Evolutionary conservation across 2,113 vertebrate genomes (phyloP), one percentile per base, ranked within the genome.

Genomic region (Carassius gibelio): DNA sequence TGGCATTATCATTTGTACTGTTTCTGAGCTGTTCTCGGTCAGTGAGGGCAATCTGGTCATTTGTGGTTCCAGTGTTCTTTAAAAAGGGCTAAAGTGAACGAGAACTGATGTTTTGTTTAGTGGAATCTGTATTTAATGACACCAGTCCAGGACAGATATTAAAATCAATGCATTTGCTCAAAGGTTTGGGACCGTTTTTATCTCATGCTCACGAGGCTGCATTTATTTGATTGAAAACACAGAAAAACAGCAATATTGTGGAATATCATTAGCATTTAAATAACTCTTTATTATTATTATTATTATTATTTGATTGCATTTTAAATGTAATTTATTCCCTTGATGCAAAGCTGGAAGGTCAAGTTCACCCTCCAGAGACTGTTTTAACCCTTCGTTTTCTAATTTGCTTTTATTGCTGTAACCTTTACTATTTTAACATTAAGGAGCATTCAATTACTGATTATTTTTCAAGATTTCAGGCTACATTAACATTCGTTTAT

Each of bases 1-100:
- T 91, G 93, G 91, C 94, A 93, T 5, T 9, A 77, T 87, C 90
- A 92, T 93, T 90, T 80, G 90, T 92, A 91, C 85, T 89, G 71
- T 88, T 93, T 88, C 85, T 85, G 86, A 86, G 87, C 83, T 85
- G 88, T 86, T 88, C 84, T 88, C 87, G 21, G 77, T 82, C 34
- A 64, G 45, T 64, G 62, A 75, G 75, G 84, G 61, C 81, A 75
- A 4, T 38, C 61, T 57, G 48, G 23, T 19, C 48, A 8, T 77
- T n/a, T 23, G 68, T 34, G 17, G 19, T 72, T 86, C 85, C 13
- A 83, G 36, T 72, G 50, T 77, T 30, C 36, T 69, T 17, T 81
- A 8, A 10, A 38, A 74, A 19, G 52, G 17, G 5, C 52, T 50
- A 52, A 76, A 36, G 77, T 1, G 55, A 34, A 17, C 57, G 52